Conservation (phyloP, 2,113 vertebrate genomes). For the Ranitomeya imitator region DNA sequence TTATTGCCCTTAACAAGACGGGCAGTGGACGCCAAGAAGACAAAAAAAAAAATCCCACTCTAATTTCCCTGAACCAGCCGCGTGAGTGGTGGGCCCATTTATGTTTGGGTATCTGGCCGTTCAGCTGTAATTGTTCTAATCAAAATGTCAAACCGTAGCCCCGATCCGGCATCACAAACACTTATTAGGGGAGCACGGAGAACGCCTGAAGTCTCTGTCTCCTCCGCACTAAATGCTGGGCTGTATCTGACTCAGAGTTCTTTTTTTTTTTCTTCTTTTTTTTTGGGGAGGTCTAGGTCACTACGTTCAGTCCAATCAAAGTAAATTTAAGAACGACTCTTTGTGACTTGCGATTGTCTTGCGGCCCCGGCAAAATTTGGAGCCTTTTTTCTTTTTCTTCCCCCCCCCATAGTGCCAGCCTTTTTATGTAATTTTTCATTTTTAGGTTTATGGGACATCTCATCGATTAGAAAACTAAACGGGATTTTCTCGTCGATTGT, state of each 20-base stretch:
- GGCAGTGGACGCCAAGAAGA: slow-evolving; percentile 43
- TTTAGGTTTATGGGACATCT: neutral
- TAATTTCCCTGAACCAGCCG: slow-evolving; percentile 49
- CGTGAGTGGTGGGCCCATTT: slow-evolving; percentile 60
- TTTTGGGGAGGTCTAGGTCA: neutral
- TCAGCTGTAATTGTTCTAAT: slow-evolving; percentile 64
- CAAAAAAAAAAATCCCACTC: slow-evolving; percentile 45
- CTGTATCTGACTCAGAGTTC: neutral
- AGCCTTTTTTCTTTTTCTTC: neutral
- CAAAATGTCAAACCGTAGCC: slow-evolving; percentile 62
- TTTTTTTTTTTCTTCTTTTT: neutral
- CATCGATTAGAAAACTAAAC: neutral
- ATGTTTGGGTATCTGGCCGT: slow-evolving; percentile 55
- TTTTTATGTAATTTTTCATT: neutral
- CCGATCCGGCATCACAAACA: slow-evolving; percentile 30
- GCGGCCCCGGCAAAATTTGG: neutral
- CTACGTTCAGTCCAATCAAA: slow-evolving; percentile 38
- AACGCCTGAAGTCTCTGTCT: slow-evolving; percentile 47
- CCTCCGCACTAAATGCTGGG: neutral
- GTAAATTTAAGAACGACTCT: slow-evolving; percentile 17
- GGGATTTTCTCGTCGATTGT: neutral
- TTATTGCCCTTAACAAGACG: slow-evolving; percentile 58
- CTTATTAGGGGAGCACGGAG: slow-evolving; percentile 27
- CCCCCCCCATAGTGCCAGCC: neutral
- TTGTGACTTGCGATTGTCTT: slow-evolving; percentile 39